Base-by-base conservation (phyloP, 2,888 invertebrate species). In the Chydorus sphaericus region DNA sequence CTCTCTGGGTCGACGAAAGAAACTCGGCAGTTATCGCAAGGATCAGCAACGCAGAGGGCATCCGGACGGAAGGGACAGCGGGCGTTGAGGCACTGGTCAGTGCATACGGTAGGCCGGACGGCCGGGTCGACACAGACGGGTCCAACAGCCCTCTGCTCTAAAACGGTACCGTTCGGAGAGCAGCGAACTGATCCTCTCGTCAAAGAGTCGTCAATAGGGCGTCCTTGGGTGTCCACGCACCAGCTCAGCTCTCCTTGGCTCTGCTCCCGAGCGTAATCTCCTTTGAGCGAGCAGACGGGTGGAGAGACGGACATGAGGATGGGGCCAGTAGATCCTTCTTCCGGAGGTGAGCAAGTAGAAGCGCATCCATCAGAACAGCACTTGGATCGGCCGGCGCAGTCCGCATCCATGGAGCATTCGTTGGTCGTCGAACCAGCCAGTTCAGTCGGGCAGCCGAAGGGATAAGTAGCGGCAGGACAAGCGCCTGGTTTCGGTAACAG, bases 291-390 rank as follows among this genome's bases (percentile, higher is more conserved):
- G 58, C 68, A 68, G 18, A 62, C 61, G 1, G 68, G 68, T 10
- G 65, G 63, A 16, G 62, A 53, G 14, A 65, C 61, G 20, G 63
- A 57, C 66, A 68, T 65, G 16, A 61, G 61, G 10, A 60, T 55
- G 8, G 63, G 60, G 7, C 49, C 37, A n/a, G 20, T 23, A 30
- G 29, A 31, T 30, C 10, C 16, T 36, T 37, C 52, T 52, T 52
- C 76, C 0, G 86, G 82, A 48, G 78, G 73, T 0, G 83, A 78
- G 66, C 89, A 88, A 62, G 83, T 81, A 0, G 87, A 87, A 0
- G 88, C 87, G 65, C 89, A 89, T 29, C 89, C 89, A 44, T 87
- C 88, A 1, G 86, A 85, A 66, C 89, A 89, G 69, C 89, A 89
- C 58, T 86, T 81, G 58, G 78, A 76, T 0, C 74, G 73, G 0